Conservation (phyloP, 23 tunicate species). For the Styela clava region DNA sequence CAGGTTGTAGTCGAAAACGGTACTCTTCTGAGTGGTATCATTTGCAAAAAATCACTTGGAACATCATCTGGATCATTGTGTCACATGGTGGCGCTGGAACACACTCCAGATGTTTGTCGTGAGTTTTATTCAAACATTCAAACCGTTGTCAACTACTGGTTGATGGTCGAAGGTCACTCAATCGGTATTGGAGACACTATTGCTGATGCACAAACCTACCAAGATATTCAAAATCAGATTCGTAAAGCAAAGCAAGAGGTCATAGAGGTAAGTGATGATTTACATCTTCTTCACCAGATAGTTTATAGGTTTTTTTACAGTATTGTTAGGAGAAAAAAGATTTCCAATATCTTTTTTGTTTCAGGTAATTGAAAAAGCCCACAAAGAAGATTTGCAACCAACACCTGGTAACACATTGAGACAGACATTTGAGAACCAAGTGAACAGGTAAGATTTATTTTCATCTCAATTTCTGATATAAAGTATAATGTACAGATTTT, state of each 20-base stretch:
- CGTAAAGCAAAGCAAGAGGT: constrained; percentile 96
- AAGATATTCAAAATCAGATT: constrained; percentile 98
- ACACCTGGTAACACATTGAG: constrained; percentile 98
- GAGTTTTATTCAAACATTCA: constrained; percentile 94
- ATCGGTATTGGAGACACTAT: constrained; percentile 99
- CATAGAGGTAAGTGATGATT: constrained; percentile 61
- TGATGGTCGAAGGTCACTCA: constrained; percentile 98
- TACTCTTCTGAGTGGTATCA: constrained; percentile 85
- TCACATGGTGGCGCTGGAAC: constrained; percentile 95
- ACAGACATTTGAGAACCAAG: constrained; percentile 98
- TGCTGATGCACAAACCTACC: constrained; percentile 98
- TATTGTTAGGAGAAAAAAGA: neutral
- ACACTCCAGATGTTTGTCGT: constrained; percentile 80
- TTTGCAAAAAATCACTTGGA: constrained; percentile 98
- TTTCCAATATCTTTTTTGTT: neutral
- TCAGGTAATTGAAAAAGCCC: constrained; percentile 98
- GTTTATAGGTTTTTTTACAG: neutral
- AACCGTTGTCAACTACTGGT: constrained; percentile 95
- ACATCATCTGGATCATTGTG: constrained; percentile 96
- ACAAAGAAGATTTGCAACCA: constrained; percentile 96
- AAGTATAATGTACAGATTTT: too few species aligned
- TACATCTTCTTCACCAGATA: too few species aligned
- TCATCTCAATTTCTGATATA: too few species aligned
- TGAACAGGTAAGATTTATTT: constrained; percentile 69
- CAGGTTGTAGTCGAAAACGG: constrained; percentile 96